Base-by-base conservation (phyloP, 1,140 invertebrate species). In the Drosophila tsacasi region DNA sequence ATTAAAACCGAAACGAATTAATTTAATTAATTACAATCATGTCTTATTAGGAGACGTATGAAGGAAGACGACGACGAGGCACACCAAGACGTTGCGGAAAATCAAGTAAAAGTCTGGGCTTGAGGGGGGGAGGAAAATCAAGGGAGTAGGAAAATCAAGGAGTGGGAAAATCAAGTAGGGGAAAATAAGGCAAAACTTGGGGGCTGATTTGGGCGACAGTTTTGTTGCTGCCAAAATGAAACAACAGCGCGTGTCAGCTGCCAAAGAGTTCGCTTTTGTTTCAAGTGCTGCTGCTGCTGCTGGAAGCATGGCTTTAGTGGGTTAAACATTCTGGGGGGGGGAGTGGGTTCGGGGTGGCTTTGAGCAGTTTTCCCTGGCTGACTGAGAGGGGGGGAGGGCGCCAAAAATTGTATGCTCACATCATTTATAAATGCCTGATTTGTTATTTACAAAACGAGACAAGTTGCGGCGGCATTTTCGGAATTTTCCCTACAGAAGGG, bases 21-120 rank as follows among this genome's bases (percentile, higher is more conserved):
- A 92, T 92, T 92, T 91, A 92, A 92, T 92, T 92, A 92, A 92
- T 92, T 92, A 92, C 91, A 92, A 92, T 92, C 91, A 91, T 91
- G 91, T 92, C 91, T 92, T 92, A 92, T 92, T 92, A 92, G 91
- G 89, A 92, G 91, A 87, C 85, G 85, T 90, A 89, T 89, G 84
- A 81, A 84, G 80, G 69, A 47, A 35, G 84, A 65, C 44, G 64
- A 67, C 54, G 44, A 64, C 17, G 55, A 68, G 1, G 52, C 50
- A 35, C 52, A 72, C 58, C 58, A 76, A 64, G 50, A 42, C 50
- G 60, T 52, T 52, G 50, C 12, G 23, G 35, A 21, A 65, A 40
- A 57, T 60, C 57, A 54, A 40, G 44, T 35, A 21, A 49, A n/a
- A 23, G 19, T 13, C 9, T 32, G n/a, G 15, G 23, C 6, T 4